phyloP scores from a whole-genome alignment of 2,888 invertebrate genomes.

The Dryocosmus kuriphilus region DNA sequence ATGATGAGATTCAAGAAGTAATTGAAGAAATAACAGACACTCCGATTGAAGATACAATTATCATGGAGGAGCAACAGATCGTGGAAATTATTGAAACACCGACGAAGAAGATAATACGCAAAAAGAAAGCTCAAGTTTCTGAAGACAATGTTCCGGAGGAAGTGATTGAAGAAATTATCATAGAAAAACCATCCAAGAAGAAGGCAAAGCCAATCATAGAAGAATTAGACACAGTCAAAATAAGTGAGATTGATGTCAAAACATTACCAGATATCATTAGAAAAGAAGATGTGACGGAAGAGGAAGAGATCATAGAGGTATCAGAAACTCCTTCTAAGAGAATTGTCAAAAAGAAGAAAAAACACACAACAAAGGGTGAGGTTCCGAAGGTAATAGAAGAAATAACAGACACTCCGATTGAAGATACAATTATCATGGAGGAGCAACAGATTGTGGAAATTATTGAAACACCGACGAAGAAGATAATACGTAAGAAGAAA shows the following conservation, averaged over 20 bases:
- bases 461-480: slow-evolving; percentile 75
- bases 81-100: slow-evolving; percentile 63
- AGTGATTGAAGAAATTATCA: slow-evolving; percentile 61
- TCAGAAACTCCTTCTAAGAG: no score
- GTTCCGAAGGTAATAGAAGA: no score
- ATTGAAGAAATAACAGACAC: slow-evolving; percentile 58
- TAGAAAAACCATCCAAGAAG: not conserved
- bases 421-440: slow-evolving; percentile 60
- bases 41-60: slow-evolving; percentile 51
- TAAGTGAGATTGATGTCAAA: slow-evolving; percentile 43
- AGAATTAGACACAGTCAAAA: not conserved
- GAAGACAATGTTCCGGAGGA: slow-evolving; percentile 60
- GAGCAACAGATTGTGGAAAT: slow-evolving; percentile 59
- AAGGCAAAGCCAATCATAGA: slow-evolving; percentile 6
- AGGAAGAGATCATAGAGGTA: slow-evolving; percentile 41
- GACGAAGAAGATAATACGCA: slow-evolving; percentile 59
- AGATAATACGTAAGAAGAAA: slow-evolving; percentile 64
- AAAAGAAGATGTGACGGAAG: slow-evolving; percentile 20
- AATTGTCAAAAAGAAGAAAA: no score
- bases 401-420: no score
- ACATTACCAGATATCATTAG: slow-evolving; percentile 50
- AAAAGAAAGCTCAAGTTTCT: slow-evolving; percentile 50
- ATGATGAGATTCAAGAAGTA: slow-evolving; percentile 58
- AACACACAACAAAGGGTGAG: no score
- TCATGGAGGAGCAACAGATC: slow-evolving; percentile 58